Evolutionary conservation across 2,797 vertebrate genomes (phyloP).

Genomic region (Myotis daubentonii): DNA sequence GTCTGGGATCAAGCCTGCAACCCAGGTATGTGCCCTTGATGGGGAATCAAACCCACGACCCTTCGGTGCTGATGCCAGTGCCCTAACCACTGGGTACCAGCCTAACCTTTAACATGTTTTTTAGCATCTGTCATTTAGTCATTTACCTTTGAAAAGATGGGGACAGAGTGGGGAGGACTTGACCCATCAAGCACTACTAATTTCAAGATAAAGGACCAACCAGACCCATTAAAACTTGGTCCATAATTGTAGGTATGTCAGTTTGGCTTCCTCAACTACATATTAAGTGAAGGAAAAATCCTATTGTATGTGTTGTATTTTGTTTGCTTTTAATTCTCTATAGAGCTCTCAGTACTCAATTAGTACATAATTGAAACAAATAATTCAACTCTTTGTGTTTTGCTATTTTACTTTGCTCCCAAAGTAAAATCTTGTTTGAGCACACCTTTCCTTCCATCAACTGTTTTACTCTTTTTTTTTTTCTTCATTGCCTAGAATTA

Average conservation of each 20-base stretch:
- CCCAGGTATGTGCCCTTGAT: too few relatives aligned
- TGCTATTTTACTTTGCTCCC: too few relatives aligned
- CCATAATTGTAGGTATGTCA: background rate
- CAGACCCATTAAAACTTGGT: background rate
- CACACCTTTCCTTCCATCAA: background rate
- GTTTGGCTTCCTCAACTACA: background rate
- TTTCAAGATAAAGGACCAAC: background rate
- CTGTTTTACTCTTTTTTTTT: background rate
- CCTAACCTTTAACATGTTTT: background rate
- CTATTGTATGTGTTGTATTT: background rate
- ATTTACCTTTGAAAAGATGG: background rate
- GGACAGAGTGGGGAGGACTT: background rate
- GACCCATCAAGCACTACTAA: background rate
- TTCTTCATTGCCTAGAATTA: background rate
- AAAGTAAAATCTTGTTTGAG: constrained; percentile 23
- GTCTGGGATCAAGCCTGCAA: too few relatives aligned
- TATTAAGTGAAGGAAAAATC: background rate
- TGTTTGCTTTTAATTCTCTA: background rate
- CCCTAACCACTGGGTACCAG: too few relatives aligned
- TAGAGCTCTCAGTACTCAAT: background rate
- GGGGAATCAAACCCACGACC: too few relatives aligned
- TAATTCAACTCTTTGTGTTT: too few relatives aligned
- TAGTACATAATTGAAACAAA: background rate
- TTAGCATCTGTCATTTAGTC: background rate
- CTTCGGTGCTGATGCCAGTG: too few relatives aligned